Conservation (phyloP, 2,797 vertebrate species). For the Cossypha caffra region DNA sequence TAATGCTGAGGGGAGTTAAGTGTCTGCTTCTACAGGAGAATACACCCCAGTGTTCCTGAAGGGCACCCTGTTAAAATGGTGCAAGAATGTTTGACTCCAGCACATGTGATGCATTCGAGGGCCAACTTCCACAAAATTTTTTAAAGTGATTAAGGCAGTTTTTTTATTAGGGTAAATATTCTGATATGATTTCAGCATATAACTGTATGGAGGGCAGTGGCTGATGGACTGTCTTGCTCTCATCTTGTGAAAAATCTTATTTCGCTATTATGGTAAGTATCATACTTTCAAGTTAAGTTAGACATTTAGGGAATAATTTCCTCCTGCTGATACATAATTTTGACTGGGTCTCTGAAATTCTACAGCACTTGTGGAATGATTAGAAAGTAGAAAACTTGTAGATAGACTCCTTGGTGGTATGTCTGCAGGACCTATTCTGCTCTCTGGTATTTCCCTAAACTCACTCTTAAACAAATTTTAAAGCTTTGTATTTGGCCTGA, state of each 20-base stretch:
- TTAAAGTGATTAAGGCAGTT: neutral
- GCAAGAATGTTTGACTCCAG: slow-evolving; percentile 61
- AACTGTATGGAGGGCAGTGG: neutral
- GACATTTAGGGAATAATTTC: neutral
- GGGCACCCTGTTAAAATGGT: slow-evolving; percentile 60
- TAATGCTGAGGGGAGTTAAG: slow-evolving; percentile 73
- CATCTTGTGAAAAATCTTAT: neutral
- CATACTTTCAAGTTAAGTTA: neutral
- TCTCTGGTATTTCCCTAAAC: neutral
- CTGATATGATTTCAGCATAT: slow-evolving; percentile 22
- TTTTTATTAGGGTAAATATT: slow-evolving; percentile 36
- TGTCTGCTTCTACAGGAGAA: slow-evolving; percentile 55
- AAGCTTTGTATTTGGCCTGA: neutral
- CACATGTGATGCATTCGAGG: slow-evolving; percentile 56
- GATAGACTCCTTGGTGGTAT: neutral
- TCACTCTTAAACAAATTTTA: neutral
- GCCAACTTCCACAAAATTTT: slow-evolving; percentile 42
- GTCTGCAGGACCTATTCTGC: neutral
- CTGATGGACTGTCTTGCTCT: neutral
- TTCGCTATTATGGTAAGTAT: neutral
- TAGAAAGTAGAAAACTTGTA: too few species aligned
- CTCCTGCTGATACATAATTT: neutral
- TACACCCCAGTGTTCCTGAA: slow-evolving; percentile 60
- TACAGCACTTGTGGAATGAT: neutral
- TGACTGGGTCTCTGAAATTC: neutral